Conservation (phyloP, 2,888 invertebrate genomes). For the Myopa testacea region DNA sequence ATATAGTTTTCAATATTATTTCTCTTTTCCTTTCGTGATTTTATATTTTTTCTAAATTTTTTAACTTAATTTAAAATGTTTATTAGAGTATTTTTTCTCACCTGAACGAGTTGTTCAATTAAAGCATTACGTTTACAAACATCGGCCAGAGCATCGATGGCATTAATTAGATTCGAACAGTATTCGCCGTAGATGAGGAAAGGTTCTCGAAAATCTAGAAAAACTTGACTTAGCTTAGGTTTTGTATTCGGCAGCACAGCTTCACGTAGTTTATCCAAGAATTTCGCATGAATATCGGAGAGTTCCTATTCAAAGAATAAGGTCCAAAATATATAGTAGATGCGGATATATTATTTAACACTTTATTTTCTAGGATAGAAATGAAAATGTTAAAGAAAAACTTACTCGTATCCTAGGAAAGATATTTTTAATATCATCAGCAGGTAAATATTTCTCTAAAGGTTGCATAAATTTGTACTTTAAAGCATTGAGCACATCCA, state of each 20-base stretch:
- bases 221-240: conserved; percentile 80
- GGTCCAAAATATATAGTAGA: neutral
- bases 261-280: conserved; percentile 83
- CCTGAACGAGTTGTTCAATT: conserved; percentile 67
- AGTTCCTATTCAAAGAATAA: conserved; percentile 75
- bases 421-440: conserved; percentile 81
- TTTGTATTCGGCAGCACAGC: conserved; percentile 75
- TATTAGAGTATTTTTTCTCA: conserved; percentile 37
- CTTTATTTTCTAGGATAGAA: too few relatives aligned
- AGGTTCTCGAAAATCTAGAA: conserved; percentile 89
- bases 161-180: conserved; percentile 91
- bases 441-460: conserved; percentile 77
- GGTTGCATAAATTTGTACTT: conserved; percentile 84
- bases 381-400: neutral
- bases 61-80: neutral
- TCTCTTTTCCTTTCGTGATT: too few relatives aligned
- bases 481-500: conserved; percentile 90
- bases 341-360: too few relatives aligned
- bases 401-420: conserved; percentile 91
- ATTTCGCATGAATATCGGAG: conserved; percentile 85
- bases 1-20: too few relatives aligned
- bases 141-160: conserved; percentile 82
- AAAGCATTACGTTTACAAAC: conserved; percentile 66
- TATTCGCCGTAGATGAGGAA: conserved; percentile 96
- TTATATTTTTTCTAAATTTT: neutral